Conservation (phyloP, 1,140 invertebrate species). For the Tetragonula clypearis region DNA sequence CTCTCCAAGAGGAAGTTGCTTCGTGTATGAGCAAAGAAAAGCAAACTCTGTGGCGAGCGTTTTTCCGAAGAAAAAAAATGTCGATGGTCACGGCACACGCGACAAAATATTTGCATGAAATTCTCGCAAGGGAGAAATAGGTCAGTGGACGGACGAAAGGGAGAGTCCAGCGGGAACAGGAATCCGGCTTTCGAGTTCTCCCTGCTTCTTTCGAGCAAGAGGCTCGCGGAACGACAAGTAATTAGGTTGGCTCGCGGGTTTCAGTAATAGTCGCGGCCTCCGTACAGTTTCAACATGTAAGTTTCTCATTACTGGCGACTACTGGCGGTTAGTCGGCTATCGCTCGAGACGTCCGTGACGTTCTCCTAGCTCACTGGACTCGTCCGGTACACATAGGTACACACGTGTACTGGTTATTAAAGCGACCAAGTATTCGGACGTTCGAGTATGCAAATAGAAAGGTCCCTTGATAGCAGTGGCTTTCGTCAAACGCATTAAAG, state of each 20-base stretch:
- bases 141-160: background rate
- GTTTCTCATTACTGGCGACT: conserved; percentile 61
- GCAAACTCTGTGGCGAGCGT: no score
- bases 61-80: no score
- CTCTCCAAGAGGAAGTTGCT: no score
- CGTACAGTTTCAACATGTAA: conserved; percentile 70
- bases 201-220: conserved; percentile 5
- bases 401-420: conserved; percentile 3
- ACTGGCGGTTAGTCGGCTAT: conserved; percentile 28
- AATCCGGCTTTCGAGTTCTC: conserved; percentile 16
- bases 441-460: conserved; percentile 28
- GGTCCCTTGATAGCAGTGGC: conserved; percentile 10
- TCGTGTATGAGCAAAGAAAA: no score
- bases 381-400: conserved; percentile 28
- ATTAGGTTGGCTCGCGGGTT: conserved; percentile 55
- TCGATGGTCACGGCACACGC: background rate
- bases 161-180: background rate
- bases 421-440: conserved; percentile 16
- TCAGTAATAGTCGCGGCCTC: conserved; percentile 57
- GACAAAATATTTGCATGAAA: background rate
- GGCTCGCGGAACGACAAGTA: conserved; percentile 53
- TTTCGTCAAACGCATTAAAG: conserved; percentile 15
- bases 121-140: background rate
- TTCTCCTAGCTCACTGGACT: conserved; percentile 60
- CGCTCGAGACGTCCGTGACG: conserved; percentile 66